Evolutionary conservation across 1,140 invertebrate genomes (phyloP).

Genomic region (Drosophila gunungcola): DNA sequence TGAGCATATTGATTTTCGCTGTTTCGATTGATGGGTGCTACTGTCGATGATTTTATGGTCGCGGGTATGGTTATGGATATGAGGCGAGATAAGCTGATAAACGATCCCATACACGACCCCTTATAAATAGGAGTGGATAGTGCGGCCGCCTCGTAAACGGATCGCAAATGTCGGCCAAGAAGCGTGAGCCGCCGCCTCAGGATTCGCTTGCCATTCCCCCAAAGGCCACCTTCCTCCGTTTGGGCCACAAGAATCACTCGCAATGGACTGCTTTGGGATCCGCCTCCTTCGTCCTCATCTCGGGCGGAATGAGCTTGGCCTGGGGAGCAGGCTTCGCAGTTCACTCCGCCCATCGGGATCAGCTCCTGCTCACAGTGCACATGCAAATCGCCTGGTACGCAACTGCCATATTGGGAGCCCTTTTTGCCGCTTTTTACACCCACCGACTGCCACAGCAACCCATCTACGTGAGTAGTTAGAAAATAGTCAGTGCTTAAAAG

Average conservation of each 20-base stretch:
- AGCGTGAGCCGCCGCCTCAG: constrained; percentile 31
- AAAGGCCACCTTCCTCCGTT: constrained; percentile 36
- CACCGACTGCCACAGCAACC: constrained; percentile 60
- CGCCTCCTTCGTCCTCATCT: constrained; percentile 63
- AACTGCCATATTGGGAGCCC: constrained; percentile 61
- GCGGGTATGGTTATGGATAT: constrained; percentile 22
- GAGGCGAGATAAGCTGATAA: constrained; percentile 47
- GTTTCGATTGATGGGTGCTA: constrained; percentile 35
- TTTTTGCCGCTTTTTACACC: constrained; percentile 48
- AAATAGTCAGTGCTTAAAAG: too few species aligned
- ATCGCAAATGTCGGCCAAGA: constrained; percentile 58
- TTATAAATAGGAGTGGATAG: constrained; percentile 44
- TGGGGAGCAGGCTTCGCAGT: constrained; percentile 68
- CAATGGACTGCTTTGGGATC: constrained; percentile 68
- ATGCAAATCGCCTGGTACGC: constrained; percentile 69
- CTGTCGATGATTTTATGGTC: constrained; percentile 44
- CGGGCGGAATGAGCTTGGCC: constrained; percentile 77
- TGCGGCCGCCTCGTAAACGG: constrained; percentile 25
- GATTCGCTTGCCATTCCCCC: constrained; percentile 26
- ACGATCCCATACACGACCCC: neutral
- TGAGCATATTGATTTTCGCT: constrained; percentile 48
- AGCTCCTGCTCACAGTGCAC: constrained; percentile 37
- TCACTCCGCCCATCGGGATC: constrained; percentile 44
- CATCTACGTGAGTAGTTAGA: constrained; percentile 56
- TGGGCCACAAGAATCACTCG: constrained; percentile 61